Evolutionary conservation across 2,888 invertebrate species (phyloP), one percentile per base, ranked within the genome.

Genomic region (Saturnia japonica): DNA sequence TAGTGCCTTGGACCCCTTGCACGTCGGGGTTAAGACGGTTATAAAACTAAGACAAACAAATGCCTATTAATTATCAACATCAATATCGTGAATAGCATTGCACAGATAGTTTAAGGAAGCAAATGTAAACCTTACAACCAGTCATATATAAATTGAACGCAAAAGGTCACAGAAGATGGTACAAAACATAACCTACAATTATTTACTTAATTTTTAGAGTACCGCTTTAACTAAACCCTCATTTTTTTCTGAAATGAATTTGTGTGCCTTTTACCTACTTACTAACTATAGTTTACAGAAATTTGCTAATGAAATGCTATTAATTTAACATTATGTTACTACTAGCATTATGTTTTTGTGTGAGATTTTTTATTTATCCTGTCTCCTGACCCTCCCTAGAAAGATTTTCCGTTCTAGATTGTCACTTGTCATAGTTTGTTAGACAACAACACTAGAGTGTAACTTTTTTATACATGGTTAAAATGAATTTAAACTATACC

Each of bases 141-240:
- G 25, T 57, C 22, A 14, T 28, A 47, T 28, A 42, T 66, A 45
- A 69, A 69, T 47, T 67, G 51, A 54, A 70, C 67, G 40, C 25
- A 28, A 70, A 70, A 70, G 66, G 70, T 70, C 70, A 67, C 40
- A 66, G 54, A 42, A 54, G 51, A 67, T 67, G 54, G 42, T 42
- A 54, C 40, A 42, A 67, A 69, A 70, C 57, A 57, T 12, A 28
- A 60, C 25, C 57, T 64, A 69, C 45, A 64, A 69, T 69, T 64
- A 66, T 69, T 69, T 51, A 64, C 64, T 22, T 19, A 16, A 64
- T 66, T 40, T 69, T 69, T 47, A 66, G 69, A 69, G 69, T 64
- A 40, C 69, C 64, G 69, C 47, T 40, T 1, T 68, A 47, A 14
- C 40, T 57, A 40, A 47, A 62, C 62, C 22, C 60, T 19, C 42